These are phyloP conservation scores for Mythimna loreyi DNA, from an alignment of 2,888 invertebrate species.

Conservation along the genomic window DNA sequence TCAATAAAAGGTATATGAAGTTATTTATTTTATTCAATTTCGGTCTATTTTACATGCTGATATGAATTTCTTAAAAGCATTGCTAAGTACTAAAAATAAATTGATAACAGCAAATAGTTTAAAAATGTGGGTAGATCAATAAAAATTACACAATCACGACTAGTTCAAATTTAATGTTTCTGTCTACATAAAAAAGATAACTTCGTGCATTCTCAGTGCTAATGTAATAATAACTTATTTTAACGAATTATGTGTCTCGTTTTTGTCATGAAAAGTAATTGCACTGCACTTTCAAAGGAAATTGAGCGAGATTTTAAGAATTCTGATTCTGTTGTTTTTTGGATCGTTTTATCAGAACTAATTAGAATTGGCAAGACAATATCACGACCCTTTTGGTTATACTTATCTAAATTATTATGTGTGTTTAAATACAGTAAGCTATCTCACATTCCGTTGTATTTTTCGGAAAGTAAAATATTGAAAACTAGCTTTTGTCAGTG, in stretches of 20 bases:
- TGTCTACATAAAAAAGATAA: constrained; percentile 38
- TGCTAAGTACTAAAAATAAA: not conserved
- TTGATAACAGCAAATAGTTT: constrained; percentile 8
- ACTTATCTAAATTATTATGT: no score
- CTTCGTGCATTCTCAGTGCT: constrained; percentile 48
- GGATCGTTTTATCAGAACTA: not conserved
- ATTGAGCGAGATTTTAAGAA: constrained; percentile 3
- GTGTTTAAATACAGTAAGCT: no score
- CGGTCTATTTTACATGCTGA: not conserved
- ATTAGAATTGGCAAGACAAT: not conserved
- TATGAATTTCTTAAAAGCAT: not conserved
- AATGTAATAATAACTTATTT: constrained; percentile 49
- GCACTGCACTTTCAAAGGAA: constrained; percentile 33
- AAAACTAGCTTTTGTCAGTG: no score
- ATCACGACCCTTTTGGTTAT: not conserved
- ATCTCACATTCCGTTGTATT: not conserved
- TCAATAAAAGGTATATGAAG: not conserved
- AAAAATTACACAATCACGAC: constrained; percentile 32
- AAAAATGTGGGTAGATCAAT: constrained; percentile 43
- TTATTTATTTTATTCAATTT: not conserved
- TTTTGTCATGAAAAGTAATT: constrained; percentile 37
- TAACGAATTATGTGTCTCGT: constrained; percentile 36
- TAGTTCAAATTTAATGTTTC: constrained; percentile 24
- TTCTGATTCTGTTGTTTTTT: constrained; percentile 14
- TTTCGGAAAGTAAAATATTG: no score